Conservation (phyloP, 2,113 vertebrate genomes). For the Colinus virginianus region DNA sequence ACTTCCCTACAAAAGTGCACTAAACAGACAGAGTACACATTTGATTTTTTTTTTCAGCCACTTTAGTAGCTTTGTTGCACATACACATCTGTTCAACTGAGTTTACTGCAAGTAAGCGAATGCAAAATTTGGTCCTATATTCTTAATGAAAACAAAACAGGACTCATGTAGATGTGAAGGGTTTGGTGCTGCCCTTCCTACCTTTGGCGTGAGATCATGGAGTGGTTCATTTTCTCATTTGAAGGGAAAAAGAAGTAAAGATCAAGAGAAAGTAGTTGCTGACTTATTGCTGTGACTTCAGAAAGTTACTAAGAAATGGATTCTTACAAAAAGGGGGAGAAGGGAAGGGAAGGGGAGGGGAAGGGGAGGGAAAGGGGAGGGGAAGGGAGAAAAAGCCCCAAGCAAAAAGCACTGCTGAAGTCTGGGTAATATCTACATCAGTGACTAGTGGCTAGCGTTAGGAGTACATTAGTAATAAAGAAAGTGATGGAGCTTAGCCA, state of each 20-base stretch:
- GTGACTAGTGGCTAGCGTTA: not conserved
- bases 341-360: not conserved
- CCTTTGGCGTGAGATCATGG: not conserved
- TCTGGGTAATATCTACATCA: not conserved
- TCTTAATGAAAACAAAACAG: not conserved
- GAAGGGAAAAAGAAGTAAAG: not conserved
- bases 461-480: not conserved
- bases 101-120: fast-evolving
- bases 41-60: fast-evolving
- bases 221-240: not conserved
- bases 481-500: not conserved
- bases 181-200: not conserved
- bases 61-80: not conserved
- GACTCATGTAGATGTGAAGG: not conserved
- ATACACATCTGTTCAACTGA: not conserved
- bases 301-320: not conserved
- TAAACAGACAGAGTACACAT: not conserved
- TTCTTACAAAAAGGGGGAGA: not conserved
- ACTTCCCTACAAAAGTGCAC: not conserved
- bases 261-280: not conserved
- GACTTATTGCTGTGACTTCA: not conserved
- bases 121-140: not conserved
- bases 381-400: not conserved
- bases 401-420: not conserved
- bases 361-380: not conserved